Evolutionary conservation across 2,113 vertebrate genomes (phyloP).

Genomic region (Melanerpes formicivorus): DNA sequence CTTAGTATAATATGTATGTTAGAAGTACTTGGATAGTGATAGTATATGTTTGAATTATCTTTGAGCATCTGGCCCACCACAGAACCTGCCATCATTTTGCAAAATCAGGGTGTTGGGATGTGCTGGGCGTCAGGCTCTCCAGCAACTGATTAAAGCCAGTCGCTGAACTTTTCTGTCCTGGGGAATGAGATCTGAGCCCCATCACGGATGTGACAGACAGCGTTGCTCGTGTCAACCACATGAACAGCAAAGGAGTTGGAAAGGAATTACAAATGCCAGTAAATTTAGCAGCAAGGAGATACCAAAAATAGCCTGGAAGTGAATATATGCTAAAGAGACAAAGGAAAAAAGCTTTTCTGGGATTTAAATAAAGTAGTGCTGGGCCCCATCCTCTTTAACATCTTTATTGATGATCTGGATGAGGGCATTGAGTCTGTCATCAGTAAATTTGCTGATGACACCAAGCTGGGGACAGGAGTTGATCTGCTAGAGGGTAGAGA

Average conservation of each 20-base stretch:
- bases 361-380: neutral
- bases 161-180: neutral
- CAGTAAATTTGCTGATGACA: too few relatives aligned
- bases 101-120: neutral
- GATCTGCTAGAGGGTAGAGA: too few relatives aligned
- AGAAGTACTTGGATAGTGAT: fast-evolving
- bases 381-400: too few relatives aligned
- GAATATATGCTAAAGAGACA: neutral
- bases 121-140: neutral
- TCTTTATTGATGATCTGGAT: too few relatives aligned
- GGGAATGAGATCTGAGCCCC: neutral
- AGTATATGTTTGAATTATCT: neutral
- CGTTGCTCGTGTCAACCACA: neutral
- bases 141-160: neutral
- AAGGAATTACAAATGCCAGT: neutral
- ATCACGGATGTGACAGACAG: neutral
- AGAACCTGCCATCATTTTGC: neutral
- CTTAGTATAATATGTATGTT: neutral
- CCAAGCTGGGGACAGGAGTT: too few relatives aligned
- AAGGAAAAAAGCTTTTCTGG: neutral
- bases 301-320: neutral
- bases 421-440: too few relatives aligned
- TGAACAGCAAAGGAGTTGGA: neutral
- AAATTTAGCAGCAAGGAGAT: neutral
- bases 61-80: neutral